Evolutionary conservation across 2,797 vertebrate species (phyloP), one percentile per base, ranked within the genome.

Genomic region (Psittacula echo): DNA sequence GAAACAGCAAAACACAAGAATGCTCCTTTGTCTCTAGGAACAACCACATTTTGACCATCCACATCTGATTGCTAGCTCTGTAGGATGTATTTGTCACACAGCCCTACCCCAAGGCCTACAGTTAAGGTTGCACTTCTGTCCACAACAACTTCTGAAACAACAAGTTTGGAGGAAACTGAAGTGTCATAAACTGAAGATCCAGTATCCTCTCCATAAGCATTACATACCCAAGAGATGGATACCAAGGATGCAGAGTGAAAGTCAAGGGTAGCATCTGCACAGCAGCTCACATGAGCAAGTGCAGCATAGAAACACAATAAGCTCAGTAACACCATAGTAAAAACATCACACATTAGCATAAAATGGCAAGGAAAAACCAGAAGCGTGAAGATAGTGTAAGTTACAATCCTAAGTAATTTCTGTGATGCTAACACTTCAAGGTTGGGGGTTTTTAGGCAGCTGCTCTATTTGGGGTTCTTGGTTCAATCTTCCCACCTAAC

Each of bases 151-250:
- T 44, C 3, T 0, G 34, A 71, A 70, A 32, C 8, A 13, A 14
- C 58, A 70, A 30, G 44, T 26, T 24, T 44, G 22, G 79, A 87
- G 42, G 17, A 50, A 90, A 79, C 5, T 2, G 3, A 56, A 85
- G 20, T 4, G 20, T 27, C 68, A 74, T 9, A 58, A 48, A 45
- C 4, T 18, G 48, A 83, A 75, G 56, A 68, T 18, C 18, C 53
- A 39, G 13, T 18, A 61, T 0, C 0, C 8, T 77, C 37, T 91
- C 44, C 18, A 6, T 5, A 74, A 2, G 3, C 9, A 21, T 34
- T 32, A 34, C 7, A 17, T 10, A 71, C 13, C 22, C 29, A 42
- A 67, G 21, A 27, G 13, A 92, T 47, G 34, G 34, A 34, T 34
- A 34, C 34, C 34, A 34, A 34, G 14, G 37, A 76, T 15, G 24